Base-by-base conservation (phyloP, 2,888 invertebrate species). In the Elmis aenea region DNA sequence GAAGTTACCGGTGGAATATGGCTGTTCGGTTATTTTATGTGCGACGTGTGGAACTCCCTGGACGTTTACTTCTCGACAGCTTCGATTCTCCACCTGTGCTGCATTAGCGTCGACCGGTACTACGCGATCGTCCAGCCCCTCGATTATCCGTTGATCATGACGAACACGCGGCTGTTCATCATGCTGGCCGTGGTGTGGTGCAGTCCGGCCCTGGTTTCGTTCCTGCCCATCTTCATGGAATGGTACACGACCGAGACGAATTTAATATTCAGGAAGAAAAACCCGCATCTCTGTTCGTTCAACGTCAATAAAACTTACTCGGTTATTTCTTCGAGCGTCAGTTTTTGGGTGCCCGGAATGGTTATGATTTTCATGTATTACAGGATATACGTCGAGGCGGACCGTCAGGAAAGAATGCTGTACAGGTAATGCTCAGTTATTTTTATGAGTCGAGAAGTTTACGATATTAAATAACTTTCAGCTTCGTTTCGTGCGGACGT, bases 41-140 rank as follows among this genome's bases (percentile, higher is more conserved):
- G 94, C 67, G 92, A 94, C 66, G 87, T 94, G 9, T 96, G 93
- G 87, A 95, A 94, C 67, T 90, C 93, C 1, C 74, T 94, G 51
- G 95, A 96, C 66, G 95, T 96, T 1, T 90, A 93, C 61, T 95
- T 94, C 64, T 91, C 85, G 52, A 92, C 86, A 1, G 93, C 92
- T 0, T 92, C 92, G 8, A 93, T 95, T 37, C 73, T 95, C 11
- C 94, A 96, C 69, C 69, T 96, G 33, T 93, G 94, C 65, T 95
- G 94, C 66, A 95, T 89, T 55, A 85, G 85, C 52, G 88, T 88
- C 15, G 88, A 88, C 59, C 70, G 79, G 52, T 92, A 91, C 62
- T 92, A 88, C 65, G 92, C 92, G 3, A 94, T 95, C 42, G 91
- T 94, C 10, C 87, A 92, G 52, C 95, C 94, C 0, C 66, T 95